Evolutionary conservation across 2,797 vertebrate genomes (phyloP).

Genomic region (Phataginus tricuspis): DNA sequence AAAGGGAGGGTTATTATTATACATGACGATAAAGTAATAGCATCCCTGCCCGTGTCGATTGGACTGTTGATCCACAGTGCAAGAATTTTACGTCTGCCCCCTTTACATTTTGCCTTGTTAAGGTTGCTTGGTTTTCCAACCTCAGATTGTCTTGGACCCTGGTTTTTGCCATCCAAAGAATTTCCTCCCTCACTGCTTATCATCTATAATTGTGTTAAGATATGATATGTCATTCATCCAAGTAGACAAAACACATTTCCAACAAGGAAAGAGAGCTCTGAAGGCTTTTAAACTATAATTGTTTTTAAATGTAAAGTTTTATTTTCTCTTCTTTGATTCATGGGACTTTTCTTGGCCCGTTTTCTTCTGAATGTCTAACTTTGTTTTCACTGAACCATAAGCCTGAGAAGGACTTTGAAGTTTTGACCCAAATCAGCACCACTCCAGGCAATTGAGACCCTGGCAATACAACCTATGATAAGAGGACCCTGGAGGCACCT

Average conservation of each 20-base stretch:
- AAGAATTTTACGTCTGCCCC: neutral
- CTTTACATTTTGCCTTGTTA: neutral
- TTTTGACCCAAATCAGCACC: neutral
- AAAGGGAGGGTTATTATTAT: neutral
- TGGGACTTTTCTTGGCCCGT: neutral
- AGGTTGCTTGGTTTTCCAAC: neutral
- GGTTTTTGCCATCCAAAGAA: neutral
- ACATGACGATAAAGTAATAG: neutral
- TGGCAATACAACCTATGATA: neutral
- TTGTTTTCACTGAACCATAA: conserved; percentile 9
- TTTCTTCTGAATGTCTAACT: neutral
- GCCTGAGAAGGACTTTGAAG: neutral
- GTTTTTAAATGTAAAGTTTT: neutral
- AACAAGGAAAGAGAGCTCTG: neutral
- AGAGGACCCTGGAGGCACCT: neutral
- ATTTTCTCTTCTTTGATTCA: neutral
- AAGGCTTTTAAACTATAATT: neutral
- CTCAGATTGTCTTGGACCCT: neutral
- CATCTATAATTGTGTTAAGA: neutral
- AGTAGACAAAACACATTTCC: neutral
- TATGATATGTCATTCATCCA: neutral
- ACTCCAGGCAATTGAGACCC: neutral
- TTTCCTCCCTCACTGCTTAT: neutral
- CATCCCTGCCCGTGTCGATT: neutral
- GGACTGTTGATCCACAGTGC: neutral